Evolutionary conservation across 1,140 invertebrate genomes (phyloP).

Genomic region (Manduca sexta): DNA sequence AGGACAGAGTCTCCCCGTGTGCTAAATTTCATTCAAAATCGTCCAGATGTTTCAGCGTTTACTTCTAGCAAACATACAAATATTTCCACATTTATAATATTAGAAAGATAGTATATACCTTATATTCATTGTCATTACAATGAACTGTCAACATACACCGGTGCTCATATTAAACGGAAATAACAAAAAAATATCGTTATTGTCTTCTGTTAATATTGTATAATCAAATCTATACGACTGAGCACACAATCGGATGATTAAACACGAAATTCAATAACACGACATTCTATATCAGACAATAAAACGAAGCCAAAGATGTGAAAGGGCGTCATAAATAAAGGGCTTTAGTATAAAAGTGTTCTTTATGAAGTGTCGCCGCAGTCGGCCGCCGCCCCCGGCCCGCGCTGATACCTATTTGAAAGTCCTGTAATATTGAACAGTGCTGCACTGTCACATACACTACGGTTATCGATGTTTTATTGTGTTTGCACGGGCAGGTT

Average conservation of each 20-base stretch:
- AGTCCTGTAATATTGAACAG: constrained; percentile 58
- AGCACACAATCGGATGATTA: constrained; percentile 4
- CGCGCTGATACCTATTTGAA: constrained; percentile 64
- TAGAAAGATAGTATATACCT: no score
- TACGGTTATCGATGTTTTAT: constrained; percentile 32
- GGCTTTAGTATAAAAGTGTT: constrained; percentile 66
- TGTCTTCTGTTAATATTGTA: no score
- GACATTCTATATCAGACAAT: constrained; percentile 35
- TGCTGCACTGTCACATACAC: constrained; percentile 23
- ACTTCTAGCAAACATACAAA: no score
- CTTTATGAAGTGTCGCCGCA: constrained; percentile 69
- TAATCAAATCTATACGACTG: neutral
- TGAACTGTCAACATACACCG: no score
- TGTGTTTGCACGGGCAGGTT: constrained; percentile 1
- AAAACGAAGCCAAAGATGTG: constrained; percentile 58
- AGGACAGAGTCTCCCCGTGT: no score
- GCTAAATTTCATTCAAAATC: no score
- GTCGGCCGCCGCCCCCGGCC: constrained; percentile 27
- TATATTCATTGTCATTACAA: no score
- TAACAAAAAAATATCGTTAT: no score
- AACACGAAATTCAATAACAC: constrained; percentile 31
- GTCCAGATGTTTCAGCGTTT: no score
- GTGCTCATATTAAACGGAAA: no score
- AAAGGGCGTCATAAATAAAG: constrained; percentile 67
- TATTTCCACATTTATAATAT: no score